phyloP scores from a whole-genome alignment of 2,113 vertebrate species.

The Pardalotus punctatus region DNA sequence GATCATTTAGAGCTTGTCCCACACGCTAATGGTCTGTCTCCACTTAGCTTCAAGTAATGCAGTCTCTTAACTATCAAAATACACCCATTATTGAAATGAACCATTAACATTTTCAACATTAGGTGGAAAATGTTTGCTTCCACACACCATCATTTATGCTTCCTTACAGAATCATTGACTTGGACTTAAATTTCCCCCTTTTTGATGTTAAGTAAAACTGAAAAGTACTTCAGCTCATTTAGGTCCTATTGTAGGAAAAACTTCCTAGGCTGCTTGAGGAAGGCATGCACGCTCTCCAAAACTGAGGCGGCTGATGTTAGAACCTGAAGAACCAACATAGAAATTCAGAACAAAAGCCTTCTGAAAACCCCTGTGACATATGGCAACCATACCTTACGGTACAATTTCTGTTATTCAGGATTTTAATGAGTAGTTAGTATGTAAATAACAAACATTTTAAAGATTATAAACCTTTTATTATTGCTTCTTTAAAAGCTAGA shows the following conservation, averaged over 20 bases:
- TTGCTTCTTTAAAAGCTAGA: neutral
- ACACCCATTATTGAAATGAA: neutral
- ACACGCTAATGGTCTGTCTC: neutral
- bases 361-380: neutral
- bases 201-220: neutral
- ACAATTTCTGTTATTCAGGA: neutral
- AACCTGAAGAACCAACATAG: neutral
- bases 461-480: neutral
- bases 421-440: neutral
- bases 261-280: neutral
- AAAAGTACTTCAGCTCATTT: neutral
- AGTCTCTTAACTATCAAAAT: neutral
- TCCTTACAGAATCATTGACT: neutral
- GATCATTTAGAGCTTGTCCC: neutral
- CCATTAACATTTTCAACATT: neutral
- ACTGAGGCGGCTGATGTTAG: neutral
- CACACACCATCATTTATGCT: neutral
- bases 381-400: fast-evolving
- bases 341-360: neutral
- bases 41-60: neutral
- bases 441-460: neutral
- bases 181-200: neutral
- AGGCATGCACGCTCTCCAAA: neutral
- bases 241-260: neutral
- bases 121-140: neutral